phyloP scores from a whole-genome alignment of 1,140 invertebrate species.

The Radopholus similis region DNA sequence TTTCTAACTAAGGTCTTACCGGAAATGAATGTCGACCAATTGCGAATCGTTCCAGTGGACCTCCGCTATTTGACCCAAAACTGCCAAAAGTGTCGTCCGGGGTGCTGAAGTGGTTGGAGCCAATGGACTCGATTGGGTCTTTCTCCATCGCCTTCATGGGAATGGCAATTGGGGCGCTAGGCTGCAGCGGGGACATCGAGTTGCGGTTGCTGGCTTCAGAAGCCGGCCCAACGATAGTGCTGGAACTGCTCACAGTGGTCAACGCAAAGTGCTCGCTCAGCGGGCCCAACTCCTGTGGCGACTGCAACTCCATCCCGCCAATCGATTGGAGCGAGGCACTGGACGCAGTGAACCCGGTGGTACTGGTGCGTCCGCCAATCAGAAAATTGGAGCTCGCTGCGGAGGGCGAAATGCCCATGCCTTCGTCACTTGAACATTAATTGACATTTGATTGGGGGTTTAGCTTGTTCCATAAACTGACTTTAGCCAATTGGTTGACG shows the following conservation, averaged over 20 bases:
- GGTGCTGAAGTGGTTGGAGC: constrained; percentile 28
- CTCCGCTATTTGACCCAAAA: constrained; percentile 10
- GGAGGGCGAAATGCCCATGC: constrained; percentile 37
- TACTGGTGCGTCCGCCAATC: neutral
- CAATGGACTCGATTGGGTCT: constrained; percentile 6
- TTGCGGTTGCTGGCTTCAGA: neutral
- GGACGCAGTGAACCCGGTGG: neutral
- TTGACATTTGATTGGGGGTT: neutral
- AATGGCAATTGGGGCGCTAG: constrained; percentile 11
- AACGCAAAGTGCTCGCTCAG: constrained; percentile 2
- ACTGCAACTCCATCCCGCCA: constrained; percentile 11
- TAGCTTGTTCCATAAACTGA: constrained; percentile 4
- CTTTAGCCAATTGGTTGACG: constrained; percentile 46
- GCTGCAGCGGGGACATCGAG: constrained; percentile 17
- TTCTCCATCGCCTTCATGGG: neutral
- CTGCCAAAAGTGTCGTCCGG: constrained; percentile 28
- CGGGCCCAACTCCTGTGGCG: constrained; percentile 4
- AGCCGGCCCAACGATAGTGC: neutral
- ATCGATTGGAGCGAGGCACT: constrained; percentile 13
- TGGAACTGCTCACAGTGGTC: neutral
- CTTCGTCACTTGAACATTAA: constrained; percentile 35
- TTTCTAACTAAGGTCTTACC: neutral
- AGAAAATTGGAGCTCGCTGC: neutral
- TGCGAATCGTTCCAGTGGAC: constrained; percentile 3
- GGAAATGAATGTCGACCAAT: constrained; percentile 6